These are phyloP conservation scores for Ischnura elegans DNA, from an alignment of 2,888 invertebrate genomes.

Conservation along the genomic window DNA sequence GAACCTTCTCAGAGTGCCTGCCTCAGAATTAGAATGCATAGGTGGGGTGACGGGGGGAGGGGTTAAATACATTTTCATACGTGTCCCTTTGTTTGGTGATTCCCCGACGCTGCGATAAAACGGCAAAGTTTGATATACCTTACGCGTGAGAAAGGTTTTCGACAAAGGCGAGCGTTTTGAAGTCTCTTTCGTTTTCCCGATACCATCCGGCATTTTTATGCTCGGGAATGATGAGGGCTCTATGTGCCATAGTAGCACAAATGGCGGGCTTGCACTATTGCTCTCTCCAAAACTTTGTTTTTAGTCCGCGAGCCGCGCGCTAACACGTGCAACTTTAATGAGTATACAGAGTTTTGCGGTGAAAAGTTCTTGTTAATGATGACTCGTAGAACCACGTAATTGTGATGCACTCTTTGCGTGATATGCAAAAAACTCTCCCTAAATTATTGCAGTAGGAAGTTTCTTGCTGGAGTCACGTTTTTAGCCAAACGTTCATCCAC, in stretches of 20 bases:
- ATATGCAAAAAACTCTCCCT: background rate
- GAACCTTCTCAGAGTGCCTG: background rate
- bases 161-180: background rate
- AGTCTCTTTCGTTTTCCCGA: background rate
- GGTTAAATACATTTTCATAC: background rate
- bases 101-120: background rate
- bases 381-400: background rate
- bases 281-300: background rate
- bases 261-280: background rate
- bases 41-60: too few species aligned
- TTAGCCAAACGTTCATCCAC: background rate
- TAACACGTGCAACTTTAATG: slow-evolving; percentile 24
- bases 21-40: background rate
- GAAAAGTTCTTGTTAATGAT: slow-evolving; percentile 21
- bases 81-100: background rate
- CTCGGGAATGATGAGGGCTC: background rate
- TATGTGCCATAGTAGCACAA: background rate
- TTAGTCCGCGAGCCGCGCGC: background rate
- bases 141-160: background rate
- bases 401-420: background rate
- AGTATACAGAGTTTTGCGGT: background rate
- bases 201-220: background rate
- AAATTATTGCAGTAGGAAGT: background rate
- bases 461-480: background rate
- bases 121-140: background rate